Base-by-base conservation (phyloP, 2,113 vertebrate species). In the Tenrec ecaudatus region DNA sequence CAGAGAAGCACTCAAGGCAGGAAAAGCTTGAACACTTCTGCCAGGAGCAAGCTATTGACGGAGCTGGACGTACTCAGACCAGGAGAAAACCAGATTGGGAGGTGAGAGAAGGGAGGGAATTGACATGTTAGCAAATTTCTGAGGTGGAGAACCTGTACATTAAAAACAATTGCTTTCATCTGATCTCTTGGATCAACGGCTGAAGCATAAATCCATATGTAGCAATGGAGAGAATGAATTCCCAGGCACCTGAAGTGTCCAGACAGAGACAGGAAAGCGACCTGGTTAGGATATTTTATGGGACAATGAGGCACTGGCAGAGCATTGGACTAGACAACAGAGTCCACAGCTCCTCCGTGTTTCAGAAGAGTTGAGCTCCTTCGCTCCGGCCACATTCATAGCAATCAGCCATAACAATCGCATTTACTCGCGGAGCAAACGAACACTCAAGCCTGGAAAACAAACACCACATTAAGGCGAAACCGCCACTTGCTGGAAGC, bases 341-440 rank as follows among this genome's bases (percentile, higher is more conserved):
- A 76, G 43, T 47, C 33, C 84, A 82, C 68, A 80, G 1, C 84
- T 86, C 31, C 78, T 90, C 69, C 80, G 38, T 91, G 6, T 86
- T 95, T 95, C 43, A 91, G 43, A 85, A 92, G 92, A 87, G 3
- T 33, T 89, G 71, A 77, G 25, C 12, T 91, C 85, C 47, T 85
- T 57, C 66, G 17, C 47, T 47, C 27, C 4, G 25, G 36, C 25
- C 43, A 73, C 36, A 47, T 85, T 76, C 14, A 84, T 10, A 53
- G 47, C 47, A 10, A 53, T 53, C 47, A 53, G 31, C 12, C 66
- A 31, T 66, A 79, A 53, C 47, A 53, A 77, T 60, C 25, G 86
- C 25, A 40, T 60, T 71, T 64, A 62, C 83, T 38, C 82, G 3
- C 58, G n/a, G 53, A 69, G 66, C 73, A 92, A 71, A 47, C 38